phyloP scores from a whole-genome alignment of 2,113 vertebrate genomes.

The Lonchura striata region DNA sequence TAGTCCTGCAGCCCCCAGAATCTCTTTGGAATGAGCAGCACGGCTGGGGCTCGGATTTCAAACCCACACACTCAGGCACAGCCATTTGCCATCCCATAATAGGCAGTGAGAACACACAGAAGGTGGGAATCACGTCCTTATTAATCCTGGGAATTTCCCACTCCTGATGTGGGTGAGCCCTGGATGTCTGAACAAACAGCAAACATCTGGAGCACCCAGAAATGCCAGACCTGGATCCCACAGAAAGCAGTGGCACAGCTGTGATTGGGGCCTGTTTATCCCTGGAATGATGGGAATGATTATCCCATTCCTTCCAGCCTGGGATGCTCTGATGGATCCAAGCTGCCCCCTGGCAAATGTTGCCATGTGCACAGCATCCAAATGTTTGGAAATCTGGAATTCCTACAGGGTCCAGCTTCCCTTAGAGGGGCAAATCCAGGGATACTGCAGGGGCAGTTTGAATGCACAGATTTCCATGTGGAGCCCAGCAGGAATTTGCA shows the following conservation, averaged over 20 bases:
- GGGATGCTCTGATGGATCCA: background rate
- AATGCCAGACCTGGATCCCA: rapidly evolving
- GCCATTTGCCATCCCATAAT: background rate
- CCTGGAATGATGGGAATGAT: background rate
- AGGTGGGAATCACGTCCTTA: background rate
- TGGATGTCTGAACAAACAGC: no score
- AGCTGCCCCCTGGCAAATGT: background rate
- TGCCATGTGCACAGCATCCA: background rate
- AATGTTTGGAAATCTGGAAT: background rate
- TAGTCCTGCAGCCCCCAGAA: background rate
- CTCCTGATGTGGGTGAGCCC: background rate
- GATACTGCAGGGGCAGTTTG: background rate
- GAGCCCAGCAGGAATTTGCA: background rate
- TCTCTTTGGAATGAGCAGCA: background rate
- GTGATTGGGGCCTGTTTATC: rapidly evolving
- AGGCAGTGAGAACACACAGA: background rate
- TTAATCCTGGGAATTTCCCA: background rate
- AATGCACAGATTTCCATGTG: background rate
- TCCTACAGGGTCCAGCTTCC: background rate
- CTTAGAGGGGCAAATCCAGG: background rate
- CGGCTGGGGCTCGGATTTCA: background rate
- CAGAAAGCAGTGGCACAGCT: rapidly evolving
- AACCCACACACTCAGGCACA: background rate
- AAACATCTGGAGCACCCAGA: background rate
- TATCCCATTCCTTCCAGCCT: background rate